phyloP scores from a whole-genome alignment of 2,797 vertebrate genomes.

The Epinephelus awoara region DNA sequence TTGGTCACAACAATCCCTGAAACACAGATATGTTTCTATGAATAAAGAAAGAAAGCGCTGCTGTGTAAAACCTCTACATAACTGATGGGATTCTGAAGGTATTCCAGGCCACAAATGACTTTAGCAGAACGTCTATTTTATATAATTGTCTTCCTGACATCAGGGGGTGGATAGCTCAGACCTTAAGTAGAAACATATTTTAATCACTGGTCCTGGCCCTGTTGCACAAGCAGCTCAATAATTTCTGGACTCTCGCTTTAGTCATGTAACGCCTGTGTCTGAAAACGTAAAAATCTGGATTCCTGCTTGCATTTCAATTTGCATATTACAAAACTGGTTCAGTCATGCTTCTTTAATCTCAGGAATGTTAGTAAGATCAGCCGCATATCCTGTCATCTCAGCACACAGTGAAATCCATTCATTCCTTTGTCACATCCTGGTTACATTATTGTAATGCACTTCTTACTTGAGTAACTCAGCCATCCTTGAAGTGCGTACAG shows the following conservation, averaged over 20 bases:
- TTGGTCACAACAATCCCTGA: slow-evolving; percentile 27
- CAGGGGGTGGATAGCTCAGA: slow-evolving; percentile 24
- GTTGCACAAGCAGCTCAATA: slow-evolving; percentile 28
- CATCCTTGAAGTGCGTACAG: slow-evolving; percentile 39
- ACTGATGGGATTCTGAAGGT: slow-evolving; percentile 46
- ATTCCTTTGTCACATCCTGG: slow-evolving; percentile 56
- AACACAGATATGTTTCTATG: slow-evolving; percentile 4
- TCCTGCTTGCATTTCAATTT: slow-evolving; percentile 36
- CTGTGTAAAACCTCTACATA: neutral
- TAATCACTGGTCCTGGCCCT: slow-evolving; percentile 16
- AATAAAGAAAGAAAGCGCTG: slow-evolving; percentile 20
- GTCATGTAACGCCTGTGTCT: slow-evolving; percentile 19
- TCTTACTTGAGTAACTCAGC: slow-evolving; percentile 37
- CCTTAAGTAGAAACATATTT: slow-evolving; percentile 40
- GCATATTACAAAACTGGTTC: slow-evolving; percentile 38
- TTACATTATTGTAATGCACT: slow-evolving; percentile 52
- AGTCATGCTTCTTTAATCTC: slow-evolving; percentile 49
- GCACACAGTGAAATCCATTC: slow-evolving; percentile 45
- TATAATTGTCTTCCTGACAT: slow-evolving; percentile 51
- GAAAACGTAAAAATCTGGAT: slow-evolving; percentile 17
- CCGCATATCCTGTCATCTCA: slow-evolving; percentile 47
- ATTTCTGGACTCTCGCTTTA: slow-evolving; percentile 5
- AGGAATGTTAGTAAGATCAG: slow-evolving; percentile 42
- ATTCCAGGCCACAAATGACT: slow-evolving; percentile 48
- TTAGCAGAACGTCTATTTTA: slow-evolving; percentile 45